Evolutionary conservation across 2,113 vertebrate genomes (phyloP), one percentile per base, ranked within the genome.

Genomic region (Myiozetetes cayanensis): DNA sequence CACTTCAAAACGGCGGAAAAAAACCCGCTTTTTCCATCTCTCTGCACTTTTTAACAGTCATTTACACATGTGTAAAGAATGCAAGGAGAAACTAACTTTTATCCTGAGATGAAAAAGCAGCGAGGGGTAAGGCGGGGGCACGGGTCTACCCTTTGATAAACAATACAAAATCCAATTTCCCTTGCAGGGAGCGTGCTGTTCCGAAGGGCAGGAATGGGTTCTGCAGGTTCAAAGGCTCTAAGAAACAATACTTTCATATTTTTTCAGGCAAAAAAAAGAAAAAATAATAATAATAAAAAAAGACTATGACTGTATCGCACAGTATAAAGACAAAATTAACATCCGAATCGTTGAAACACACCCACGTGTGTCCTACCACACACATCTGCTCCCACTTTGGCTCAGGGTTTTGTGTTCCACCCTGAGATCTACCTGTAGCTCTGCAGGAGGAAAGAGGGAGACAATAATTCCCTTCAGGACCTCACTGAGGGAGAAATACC

Each of bases 1-100:
- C 55, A 59, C 88, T 94, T 95, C 31, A 85, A 86, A 94, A 67
- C 5, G 1, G 50, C 0, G 44, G 44, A 21, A 21, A 44, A 44
- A 44, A 44, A 0, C 35, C 7, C 62, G 44, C 61, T 27, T 92
- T 94, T 93, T 90, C 71, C 43, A 59, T 35, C 5, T 0, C 75
- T 63, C 71, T 92, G 83, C 79, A 24, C 82, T 90, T 86, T 85
- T 88, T 65, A 95, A 80, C 88, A 93, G 85, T 83, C 82, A 62
- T 83, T 93, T 92, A 86, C 85, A 90, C 78, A 28, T 20, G 58
- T 58, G 82, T 70, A 65, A 72, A 85, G 68, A 81, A 89, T n/a
- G 58, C 74, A 53, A 82, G 53, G 49, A 72, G 75, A 87, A 94
- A 74, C 35, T 35, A 85, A 89, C 70, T 95, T 94, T 74, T 83